A percentile compares a stretch with the other conserved stretches of the same genome.
Conservation (phyloP, 2,797 vertebrate species). For the Sebastes wilsoni region DNA sequence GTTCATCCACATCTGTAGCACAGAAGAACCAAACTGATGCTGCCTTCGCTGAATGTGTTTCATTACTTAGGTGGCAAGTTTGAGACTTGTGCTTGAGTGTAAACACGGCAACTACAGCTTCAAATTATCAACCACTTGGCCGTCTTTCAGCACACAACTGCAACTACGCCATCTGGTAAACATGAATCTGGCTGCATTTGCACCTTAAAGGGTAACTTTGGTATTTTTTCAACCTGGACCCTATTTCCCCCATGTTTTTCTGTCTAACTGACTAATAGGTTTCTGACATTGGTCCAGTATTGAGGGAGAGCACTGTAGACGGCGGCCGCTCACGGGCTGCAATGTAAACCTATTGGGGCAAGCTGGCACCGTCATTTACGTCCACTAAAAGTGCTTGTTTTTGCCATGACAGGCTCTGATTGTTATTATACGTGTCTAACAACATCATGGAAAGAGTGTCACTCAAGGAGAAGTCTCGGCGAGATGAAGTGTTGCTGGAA, state of each 20-base stretch:
- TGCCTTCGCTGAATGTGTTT: not conserved
- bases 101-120: slow-evolving; percentile 55
- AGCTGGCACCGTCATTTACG: not conserved
- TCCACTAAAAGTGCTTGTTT: not conserved
- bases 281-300: not conserved
- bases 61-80: slow-evolving; percentile 13
- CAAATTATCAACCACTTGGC: not conserved
- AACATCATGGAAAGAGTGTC: too few species aligned
- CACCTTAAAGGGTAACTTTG: not conserved
- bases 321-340: not conserved
- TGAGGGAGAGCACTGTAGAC: not conserved
- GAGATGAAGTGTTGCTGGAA: too few species aligned
- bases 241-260: not conserved
- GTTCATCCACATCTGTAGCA: slow-evolving; percentile 17
- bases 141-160: slow-evolving; percentile 17
- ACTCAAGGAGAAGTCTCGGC: too few species aligned
- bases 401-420: not conserved
- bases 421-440: too few species aligned
- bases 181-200: slow-evolving; percentile 42
- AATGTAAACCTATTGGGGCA: not conserved
- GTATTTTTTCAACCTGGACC: not conserved
- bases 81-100: slow-evolving; percentile 41
- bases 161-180: slow-evolving; percentile 45
- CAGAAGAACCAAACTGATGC: not conserved
- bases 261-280: not conserved